Evolutionary conservation across 2,113 vertebrate species (phyloP), one percentile per base, ranked within the genome.

Genomic region (Elgaria multicarinata): DNA sequence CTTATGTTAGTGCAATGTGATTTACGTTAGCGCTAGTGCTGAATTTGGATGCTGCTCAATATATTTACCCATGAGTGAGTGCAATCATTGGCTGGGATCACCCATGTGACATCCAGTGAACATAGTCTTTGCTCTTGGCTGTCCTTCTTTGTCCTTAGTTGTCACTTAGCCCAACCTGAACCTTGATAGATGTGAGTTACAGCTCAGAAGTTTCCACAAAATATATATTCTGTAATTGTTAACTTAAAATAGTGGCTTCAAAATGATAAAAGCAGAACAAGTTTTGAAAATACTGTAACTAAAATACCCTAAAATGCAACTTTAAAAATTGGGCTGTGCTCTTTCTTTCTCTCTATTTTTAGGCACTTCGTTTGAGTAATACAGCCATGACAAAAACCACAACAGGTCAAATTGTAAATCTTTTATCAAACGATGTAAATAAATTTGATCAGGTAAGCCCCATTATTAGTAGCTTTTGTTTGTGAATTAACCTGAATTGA

Each of bases 381-480:
- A 20, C 80, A 22, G 98, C 99, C 46, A 97, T 99, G 98, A 96
- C 97, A 67, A 98, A 99, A 95, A 99, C 99, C 13, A 99, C 99
- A 91, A 99, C 98, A 0, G 99, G 99, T 74, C 99, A 99, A 91
- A 99, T 99, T 53, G 98, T 99, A 88, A 99, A 99, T 91, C 98
- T 99, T 42, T 97, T 99, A 12, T 99, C 99, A 85, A 99, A 99
- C 0, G 99, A 99, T 10, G 99, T 99, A 93, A 99, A 98, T 96
- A 99, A 97, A 95, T 99, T 99, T 93, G 99, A 99, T 95, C 98
- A 99, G 91, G 99, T 99, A 95, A 77, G 96, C 46, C 50, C 1
- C 33, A 2, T 72, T 84, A 31, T n/a, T 58, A 20, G 66, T 55
- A 71, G 16, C 50, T 14, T 71, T 69, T 78, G 55, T 42, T 62